Evolutionary conservation across 2,888 invertebrate species (phyloP).

Genomic region (Chalcis sispes): DNA sequence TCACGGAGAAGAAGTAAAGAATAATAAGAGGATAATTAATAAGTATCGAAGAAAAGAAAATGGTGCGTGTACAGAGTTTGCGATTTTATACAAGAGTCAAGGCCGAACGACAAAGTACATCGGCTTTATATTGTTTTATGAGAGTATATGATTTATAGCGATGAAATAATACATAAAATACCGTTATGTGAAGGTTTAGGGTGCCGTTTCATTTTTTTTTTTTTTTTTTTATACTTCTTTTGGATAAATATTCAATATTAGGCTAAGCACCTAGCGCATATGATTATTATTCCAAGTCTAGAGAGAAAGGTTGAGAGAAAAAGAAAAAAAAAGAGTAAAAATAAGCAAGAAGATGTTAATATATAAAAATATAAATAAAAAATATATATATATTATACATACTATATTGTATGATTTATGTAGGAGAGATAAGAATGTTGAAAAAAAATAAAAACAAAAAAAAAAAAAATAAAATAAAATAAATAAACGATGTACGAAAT

Average conservation of each 20-base stretch:
- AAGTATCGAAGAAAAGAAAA: neutral
- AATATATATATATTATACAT: constrained; percentile 47
- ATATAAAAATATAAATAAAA: constrained; percentile 58
- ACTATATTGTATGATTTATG: constrained; percentile 47
- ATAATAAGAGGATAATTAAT: constrained; percentile 4
- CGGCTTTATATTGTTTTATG: neutral
- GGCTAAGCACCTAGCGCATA: constrained; percentile 48
- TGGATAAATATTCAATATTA: constrained; percentile 47
- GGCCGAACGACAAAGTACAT: neutral
- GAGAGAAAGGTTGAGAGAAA: constrained; percentile 42
- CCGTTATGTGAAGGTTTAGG: constrained; percentile 59
- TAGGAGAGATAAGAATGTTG: constrained; percentile 30
- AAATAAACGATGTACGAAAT: too few species aligned
- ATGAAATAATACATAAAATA: constrained; percentile 31
- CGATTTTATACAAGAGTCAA: neutral
- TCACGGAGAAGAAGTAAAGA: neutral
- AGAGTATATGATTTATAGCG: constrained; percentile 40
- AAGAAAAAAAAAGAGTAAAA: neutral
- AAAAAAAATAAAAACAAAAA: constrained; percentile 13
- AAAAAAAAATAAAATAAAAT: constrained; percentile 13
- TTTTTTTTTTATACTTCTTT: too few species aligned
- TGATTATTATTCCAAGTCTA: constrained; percentile 50
- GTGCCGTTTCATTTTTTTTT: too few species aligned
- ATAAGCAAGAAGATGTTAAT: constrained; percentile 63
- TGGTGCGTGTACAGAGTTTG: constrained; percentile 23